These are phyloP conservation scores for Coelogynopora nodosa DNA, from an alignment of 2,888 invertebrate species.

Conservation along the genomic window DNA sequence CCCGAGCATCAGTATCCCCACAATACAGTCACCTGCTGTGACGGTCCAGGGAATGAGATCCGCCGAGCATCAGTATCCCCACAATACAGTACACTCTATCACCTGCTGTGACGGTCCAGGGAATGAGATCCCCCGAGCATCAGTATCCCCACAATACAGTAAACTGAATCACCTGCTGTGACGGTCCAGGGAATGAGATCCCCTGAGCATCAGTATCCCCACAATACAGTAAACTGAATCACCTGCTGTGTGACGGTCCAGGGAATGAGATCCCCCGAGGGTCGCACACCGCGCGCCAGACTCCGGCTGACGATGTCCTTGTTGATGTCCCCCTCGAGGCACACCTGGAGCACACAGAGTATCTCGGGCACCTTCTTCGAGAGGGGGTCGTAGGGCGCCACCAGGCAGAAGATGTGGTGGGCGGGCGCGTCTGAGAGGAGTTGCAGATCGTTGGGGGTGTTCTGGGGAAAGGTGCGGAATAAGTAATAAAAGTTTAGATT, in stretches of 20 bases:
- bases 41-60: too few species aligned
- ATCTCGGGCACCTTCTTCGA: conserved; percentile 72
- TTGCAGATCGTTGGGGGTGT: conserved; percentile 95
- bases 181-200: conserved; percentile 98
- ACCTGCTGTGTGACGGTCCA: conserved; percentile 88
- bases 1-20: too few species aligned
- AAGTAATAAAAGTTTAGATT: too few species aligned
- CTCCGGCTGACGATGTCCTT: conserved; percentile 72
- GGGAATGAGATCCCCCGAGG: conserved; percentile 92
- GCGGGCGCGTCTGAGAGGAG: conserved; percentile 97
- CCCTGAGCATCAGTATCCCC: too few species aligned
- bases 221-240: neutral
- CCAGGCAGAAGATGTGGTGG: conserved; percentile 88
- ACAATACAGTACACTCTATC: too few species aligned
- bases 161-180: conserved; percentile 73
- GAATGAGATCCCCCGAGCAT: too few species aligned
- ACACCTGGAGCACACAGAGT: conserved; percentile 77
- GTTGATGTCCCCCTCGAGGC: conserved; percentile 68
- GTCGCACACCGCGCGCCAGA: conserved; percentile 78
- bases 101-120: too few species aligned
- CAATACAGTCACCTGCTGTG: too few species aligned
- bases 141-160: too few species aligned
- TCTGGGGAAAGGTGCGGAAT: conserved; percentile 68
- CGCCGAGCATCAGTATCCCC: too few species aligned
- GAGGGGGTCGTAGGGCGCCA: conserved; percentile 75